A percentile compares a stretch with the other conserved stretches of the same genome.
Conservation (phyloP, 2,113 vertebrate species). For the Varanus salvator region DNA sequence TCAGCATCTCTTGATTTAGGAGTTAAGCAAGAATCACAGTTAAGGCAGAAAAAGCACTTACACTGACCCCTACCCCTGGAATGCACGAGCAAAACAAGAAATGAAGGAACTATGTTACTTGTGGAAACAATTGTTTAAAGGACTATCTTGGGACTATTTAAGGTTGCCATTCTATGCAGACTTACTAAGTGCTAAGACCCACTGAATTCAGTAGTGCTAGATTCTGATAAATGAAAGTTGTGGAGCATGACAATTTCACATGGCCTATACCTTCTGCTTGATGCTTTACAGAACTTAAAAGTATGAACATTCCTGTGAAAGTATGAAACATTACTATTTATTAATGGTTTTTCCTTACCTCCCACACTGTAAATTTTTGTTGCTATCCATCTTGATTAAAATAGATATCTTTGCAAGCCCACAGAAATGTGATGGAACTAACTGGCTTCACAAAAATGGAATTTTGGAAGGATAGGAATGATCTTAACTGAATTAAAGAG, state of each 20-base stretch:
- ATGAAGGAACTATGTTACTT: slow-evolving; percentile 14
- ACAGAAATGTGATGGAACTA: not conserved
- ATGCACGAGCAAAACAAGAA: not conserved
- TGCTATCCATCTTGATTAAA: not conserved
- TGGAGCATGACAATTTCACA: slow-evolving; percentile 11
- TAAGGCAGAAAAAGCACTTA: slow-evolving; percentile 56
- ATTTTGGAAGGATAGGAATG: not conserved
- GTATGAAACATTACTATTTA: not conserved
- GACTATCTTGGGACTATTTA: not conserved
- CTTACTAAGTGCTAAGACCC: not conserved
- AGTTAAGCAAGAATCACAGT: slow-evolving; percentile 50
- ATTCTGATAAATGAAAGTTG: not conserved
- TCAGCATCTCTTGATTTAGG: slow-evolving; percentile 25
- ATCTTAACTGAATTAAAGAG: not conserved
- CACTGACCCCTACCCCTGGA: not conserved
- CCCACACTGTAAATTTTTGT: not conserved
- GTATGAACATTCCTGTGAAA: not conserved
- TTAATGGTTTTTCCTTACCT: not conserved
- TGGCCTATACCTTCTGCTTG: not conserved
- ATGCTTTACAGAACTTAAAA: slow-evolving; percentile 7
- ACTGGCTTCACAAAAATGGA: not conserved
- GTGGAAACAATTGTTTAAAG: not conserved
- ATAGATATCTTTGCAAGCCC: not conserved
- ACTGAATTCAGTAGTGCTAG: not conserved
- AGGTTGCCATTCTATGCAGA: not conserved